Percentiles rank a stretch among this genome's conserved stretches.
phyloP scores from a whole-genome alignment of 2,113 vertebrate species.

The Arenaria interpres region DNA sequence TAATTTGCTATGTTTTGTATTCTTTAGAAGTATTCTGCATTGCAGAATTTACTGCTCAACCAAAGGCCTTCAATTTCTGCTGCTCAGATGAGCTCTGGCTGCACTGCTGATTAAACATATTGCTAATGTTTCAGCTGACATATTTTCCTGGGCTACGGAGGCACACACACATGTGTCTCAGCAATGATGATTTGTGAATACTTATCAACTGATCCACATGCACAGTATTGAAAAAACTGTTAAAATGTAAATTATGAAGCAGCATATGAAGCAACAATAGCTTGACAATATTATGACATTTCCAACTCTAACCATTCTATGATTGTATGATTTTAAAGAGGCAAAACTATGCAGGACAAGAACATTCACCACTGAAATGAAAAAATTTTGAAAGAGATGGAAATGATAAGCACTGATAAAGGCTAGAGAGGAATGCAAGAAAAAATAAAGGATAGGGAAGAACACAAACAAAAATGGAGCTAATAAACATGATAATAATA shows the following conservation, averaged over 20 bases:
- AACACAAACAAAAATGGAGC: not conserved
- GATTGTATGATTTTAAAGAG: not conserved
- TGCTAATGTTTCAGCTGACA: constrained; percentile 57
- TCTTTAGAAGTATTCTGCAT: not conserved
- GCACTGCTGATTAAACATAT: constrained; percentile 48
- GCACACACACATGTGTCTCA: not conserved
- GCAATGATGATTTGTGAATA: constrained; percentile 28
- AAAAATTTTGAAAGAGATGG: not conserved
- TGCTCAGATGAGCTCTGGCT: constrained; percentile 24
- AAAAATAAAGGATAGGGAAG: not conserved
- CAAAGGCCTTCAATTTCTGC: constrained; percentile 10
- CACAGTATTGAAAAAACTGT: constrained; percentile 9
- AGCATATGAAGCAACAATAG: not conserved
- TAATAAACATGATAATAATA: not conserved
- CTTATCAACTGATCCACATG: constrained; percentile 24
- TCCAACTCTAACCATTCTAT: not conserved
- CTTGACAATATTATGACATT: constrained; percentile 25
- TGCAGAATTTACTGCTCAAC: constrained; percentile 17
- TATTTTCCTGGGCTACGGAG: constrained; percentile 25
- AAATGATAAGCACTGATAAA: not conserved
- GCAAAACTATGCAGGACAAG: constrained; percentile 10
- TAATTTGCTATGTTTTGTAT: not conserved
- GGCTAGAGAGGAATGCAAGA: not conserved
- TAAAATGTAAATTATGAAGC: constrained; percentile 17
- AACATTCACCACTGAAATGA: constrained; percentile 41